These are phyloP conservation scores for Drosophila pseudoananassae DNA, from an alignment of 1,140 invertebrate genomes.

Conservation along the genomic window DNA sequence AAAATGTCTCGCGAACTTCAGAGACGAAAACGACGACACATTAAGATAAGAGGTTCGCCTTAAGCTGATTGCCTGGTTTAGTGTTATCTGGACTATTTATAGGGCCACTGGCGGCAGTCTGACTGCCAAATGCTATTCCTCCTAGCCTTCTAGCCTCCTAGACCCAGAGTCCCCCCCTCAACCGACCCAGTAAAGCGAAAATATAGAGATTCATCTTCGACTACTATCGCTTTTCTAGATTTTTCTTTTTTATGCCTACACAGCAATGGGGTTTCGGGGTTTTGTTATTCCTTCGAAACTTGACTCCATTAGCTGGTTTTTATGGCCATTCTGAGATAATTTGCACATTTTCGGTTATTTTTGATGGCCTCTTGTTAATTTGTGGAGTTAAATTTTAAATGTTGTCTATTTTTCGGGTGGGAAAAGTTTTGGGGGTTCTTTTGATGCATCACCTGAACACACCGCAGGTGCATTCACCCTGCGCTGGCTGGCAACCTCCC, in stretches of 20 bases:
- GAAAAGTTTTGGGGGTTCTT: neutral
- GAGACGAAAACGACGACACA: constrained; percentile 58
- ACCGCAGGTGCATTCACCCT: constrained; percentile 38
- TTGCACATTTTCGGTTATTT: neutral
- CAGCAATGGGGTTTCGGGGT: too few species aligned
- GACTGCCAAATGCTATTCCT: constrained; percentile 36
- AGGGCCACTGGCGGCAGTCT: constrained; percentile 36
- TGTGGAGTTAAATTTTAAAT: neutral
- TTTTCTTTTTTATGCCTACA: constrained; percentile 2
- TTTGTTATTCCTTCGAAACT: constrained; percentile 9
- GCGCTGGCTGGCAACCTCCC: constrained; percentile 4
- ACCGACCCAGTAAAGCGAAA: neutral
- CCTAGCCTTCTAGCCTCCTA: too few species aligned
- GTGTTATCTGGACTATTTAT: constrained; percentile 55
- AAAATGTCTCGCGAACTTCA: constrained; percentile 64
- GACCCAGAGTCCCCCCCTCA: too few species aligned
- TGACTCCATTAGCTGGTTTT: constrained; percentile 17
- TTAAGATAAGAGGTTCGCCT: constrained; percentile 63
- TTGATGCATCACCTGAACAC: neutral
- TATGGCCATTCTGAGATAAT: constrained; percentile 11
- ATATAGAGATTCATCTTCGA: constrained; percentile 34
- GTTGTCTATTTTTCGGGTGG: constrained; percentile 4
- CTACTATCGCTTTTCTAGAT: constrained; percentile 24
- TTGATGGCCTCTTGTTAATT: constrained; percentile 1
- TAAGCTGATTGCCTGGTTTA: constrained; percentile 57